Percentiles rank a stretch among this genome's conserved stretches.
Conservation (phyloP, 30 jellyfish, hydroid and myxozoan species). For the Phacellophora camtschatica region DNA sequence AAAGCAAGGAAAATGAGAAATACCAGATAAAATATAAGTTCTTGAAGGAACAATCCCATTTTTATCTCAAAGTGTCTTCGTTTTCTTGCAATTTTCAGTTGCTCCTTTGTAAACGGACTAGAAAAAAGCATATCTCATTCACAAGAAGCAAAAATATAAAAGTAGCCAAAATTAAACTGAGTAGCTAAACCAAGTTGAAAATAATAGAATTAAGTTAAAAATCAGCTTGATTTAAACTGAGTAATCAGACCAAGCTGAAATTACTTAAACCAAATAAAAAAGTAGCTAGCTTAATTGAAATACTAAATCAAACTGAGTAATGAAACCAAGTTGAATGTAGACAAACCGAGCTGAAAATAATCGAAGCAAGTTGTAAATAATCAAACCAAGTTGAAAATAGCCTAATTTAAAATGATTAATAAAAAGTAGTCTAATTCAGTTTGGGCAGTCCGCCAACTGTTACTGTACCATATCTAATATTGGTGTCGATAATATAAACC, state of each 20-base stretch:
- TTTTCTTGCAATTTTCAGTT: conserved; percentile 36
- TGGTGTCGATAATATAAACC: no score
- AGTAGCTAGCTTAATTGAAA: neutral
- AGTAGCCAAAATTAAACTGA: no score
- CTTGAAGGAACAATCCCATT: conserved; percentile 32
- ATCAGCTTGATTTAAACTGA: neutral
- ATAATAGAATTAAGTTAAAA: no score
- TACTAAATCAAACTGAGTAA: neutral
- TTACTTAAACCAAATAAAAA: no score
- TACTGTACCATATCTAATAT: no score
- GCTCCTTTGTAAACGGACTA: conserved; percentile 49
- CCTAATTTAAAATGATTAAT: no score
- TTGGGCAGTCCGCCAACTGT: no score
- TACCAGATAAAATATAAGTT: conserved; percentile 22
- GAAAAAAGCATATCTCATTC: neutral
- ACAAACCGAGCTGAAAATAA: neutral
- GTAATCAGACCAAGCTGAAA: neutral
- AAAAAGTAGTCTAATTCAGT: no score
- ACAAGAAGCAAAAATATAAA: no score
- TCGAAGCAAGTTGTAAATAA: neutral
- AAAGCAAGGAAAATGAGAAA: conserved; percentile 41
- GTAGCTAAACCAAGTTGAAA: no score
- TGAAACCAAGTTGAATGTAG: neutral
- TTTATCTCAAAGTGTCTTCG: conserved; percentile 18
- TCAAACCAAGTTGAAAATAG: no score